phyloP scores from a whole-genome alignment of 2,888 invertebrate genomes.

The Brassicogethes aeneus region DNA sequence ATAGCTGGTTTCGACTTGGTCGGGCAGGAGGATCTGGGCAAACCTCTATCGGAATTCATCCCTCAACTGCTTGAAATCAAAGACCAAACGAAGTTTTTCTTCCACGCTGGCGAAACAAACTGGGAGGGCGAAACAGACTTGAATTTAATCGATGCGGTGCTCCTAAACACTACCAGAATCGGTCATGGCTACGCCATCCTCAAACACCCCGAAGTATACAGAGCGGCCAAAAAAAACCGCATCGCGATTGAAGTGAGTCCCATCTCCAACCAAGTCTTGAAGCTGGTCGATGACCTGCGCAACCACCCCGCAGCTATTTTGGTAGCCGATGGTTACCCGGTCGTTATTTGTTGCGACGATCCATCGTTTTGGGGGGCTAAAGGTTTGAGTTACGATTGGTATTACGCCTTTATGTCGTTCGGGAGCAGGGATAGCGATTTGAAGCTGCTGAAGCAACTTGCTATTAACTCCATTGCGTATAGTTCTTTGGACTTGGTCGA shows the following conservation, averaged over 20 bases:
- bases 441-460: constrained; percentile 61
- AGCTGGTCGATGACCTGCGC: constrained; percentile 59
- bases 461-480: constrained; percentile 64
- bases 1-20: constrained; percentile 75
- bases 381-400: constrained; percentile 67
- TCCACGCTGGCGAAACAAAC: constrained; percentile 59
- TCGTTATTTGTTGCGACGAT: constrained; percentile 69
- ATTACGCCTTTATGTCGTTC: constrained; percentile 67
- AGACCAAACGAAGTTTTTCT: constrained; percentile 25
- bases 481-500: constrained; percentile 48
- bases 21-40: constrained; percentile 67
- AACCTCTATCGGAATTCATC: constrained; percentile 53
- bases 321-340: constrained; percentile 57
- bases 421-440: constrained; percentile 59
- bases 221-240: constrained; percentile 46
- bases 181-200: constrained; percentile 68
- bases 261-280: constrained; percentile 65
- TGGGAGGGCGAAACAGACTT: constrained; percentile 64
- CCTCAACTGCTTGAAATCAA: constrained; percentile 26
- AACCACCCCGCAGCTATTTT: constrained; percentile 64
- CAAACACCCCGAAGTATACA: constrained; percentile 60
- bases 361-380: constrained; percentile 65
- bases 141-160: constrained; percentile 66
- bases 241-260: constrained; percentile 71
- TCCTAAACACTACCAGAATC: constrained; percentile 63